Evolutionary conservation across 2,888 invertebrate genomes (phyloP).

Genomic region (Blomia tropicalis): DNA sequence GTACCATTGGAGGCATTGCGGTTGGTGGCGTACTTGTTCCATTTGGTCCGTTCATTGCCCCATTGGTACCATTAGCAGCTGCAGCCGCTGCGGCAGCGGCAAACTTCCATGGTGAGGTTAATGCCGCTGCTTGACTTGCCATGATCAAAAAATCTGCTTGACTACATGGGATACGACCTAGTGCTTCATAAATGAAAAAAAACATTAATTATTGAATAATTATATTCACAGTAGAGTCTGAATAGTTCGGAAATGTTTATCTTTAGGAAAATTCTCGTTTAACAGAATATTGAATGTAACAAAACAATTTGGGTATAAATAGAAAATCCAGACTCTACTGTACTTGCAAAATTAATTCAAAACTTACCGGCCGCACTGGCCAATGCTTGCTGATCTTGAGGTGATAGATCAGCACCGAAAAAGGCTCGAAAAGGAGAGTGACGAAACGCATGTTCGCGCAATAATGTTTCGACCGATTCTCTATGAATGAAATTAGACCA

Average conservation of each 20-base stretch:
- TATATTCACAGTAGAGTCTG: too few relatives aligned
- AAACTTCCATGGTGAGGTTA: conserved; percentile 16
- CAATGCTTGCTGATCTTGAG: conserved; percentile 29
- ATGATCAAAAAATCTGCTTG: conserved; percentile 28
- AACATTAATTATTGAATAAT: too few relatives aligned
- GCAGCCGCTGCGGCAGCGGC: not conserved
- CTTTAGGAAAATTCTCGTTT: too few relatives aligned
- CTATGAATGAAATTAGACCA: conserved; percentile 19
- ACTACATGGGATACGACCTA: conserved; percentile 27
- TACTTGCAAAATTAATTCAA: not conserved
- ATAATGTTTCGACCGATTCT: conserved; percentile 29
- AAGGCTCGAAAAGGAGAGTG: conserved; percentile 30
- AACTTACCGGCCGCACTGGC: conserved; percentile 27
- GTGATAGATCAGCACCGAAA: conserved; percentile 29
- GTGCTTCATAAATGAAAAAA: too few relatives aligned
- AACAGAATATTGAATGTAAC: not conserved
- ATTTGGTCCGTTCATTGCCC: not conserved
- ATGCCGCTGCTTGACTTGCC: conserved; percentile 27
- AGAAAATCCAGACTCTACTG: too few relatives aligned
- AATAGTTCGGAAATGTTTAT: not conserved
- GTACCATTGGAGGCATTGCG: conserved; percentile 25
- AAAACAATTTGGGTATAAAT: not conserved
- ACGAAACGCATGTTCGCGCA: conserved; percentile 29
- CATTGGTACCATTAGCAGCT: not conserved
- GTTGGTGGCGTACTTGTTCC: not conserved